phyloP scores from a whole-genome alignment of 2,888 invertebrate genomes.

The Nipponacmea schrenckii region DNA sequence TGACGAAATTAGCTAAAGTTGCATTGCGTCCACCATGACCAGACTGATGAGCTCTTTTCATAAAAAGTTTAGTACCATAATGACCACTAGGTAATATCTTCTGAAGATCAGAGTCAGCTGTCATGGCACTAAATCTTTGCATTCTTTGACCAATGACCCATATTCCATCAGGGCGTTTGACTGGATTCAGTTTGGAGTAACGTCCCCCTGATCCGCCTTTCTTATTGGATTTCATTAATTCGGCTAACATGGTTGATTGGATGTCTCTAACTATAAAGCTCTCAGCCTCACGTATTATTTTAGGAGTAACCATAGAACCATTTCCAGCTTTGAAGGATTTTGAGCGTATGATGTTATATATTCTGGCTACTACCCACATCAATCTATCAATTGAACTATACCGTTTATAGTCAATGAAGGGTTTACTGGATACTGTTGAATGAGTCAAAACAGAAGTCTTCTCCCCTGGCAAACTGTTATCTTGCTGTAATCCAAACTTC shows the following conservation, averaged over 20 bases:
- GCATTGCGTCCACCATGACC: constrained; percentile 10
- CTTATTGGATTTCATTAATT: not conserved
- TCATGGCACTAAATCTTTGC: constrained; percentile 10
- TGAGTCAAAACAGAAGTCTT: not conserved
- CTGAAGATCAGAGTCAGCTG: not conserved
- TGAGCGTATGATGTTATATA: not conserved
- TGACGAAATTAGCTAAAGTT: constrained; percentile 14
- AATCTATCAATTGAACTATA: not conserved
- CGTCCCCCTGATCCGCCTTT: not conserved
- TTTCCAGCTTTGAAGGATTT: not conserved
- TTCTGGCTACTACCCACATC: not conserved
- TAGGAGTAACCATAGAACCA: not conserved
- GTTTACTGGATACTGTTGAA: not conserved
- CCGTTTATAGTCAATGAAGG: not conserved
- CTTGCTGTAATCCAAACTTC: constrained; percentile 4
- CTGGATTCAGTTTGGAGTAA: not conserved
- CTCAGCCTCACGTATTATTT: constrained; percentile 9
- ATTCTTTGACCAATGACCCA: constrained; percentile 6
- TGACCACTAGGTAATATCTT: constrained; percentile 9
- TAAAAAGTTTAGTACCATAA: constrained; percentile 3
- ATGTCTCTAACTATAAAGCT: not conserved
- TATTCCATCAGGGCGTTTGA: not conserved
- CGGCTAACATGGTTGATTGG: not conserved
- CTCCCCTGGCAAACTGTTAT: constrained; percentile 10
- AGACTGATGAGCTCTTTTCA: constrained; percentile 11